Evolutionary conservation across 37 sponge, comb jelly and placozoan species (phyloP), one percentile per base, ranked within the genome.

Genomic region (Chondrosia reniformis): DNA sequence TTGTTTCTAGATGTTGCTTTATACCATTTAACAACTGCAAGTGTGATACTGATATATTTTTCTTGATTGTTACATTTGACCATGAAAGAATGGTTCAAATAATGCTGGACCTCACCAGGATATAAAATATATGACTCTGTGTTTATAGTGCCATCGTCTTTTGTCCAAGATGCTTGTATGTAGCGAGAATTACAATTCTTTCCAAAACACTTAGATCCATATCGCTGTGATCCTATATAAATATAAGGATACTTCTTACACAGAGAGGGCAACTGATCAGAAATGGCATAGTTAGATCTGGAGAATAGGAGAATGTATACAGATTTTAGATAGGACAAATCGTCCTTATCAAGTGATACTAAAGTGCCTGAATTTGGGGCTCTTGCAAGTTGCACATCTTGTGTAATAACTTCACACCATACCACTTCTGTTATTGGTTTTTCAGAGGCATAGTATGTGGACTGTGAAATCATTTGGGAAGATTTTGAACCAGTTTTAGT

Each of bases 91-190:
- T 66, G 37, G 30, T 36, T 37, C 30, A 66, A 66, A 66, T 37
- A 66, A 32, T 66, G 39, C 38, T 36, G 5, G 36, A 66, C 36
- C 39, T 37, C 22, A 32, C 67, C 67, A 36, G 38, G 37, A 31
- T 17, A 40, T 8, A 32, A 9, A 66, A 12, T 36, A 66, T 66
- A 66, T 36, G 67, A 66, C 4, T 66, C 39, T 5, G 17, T 66
- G 67, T 66, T 66, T 22, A 66, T 66, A 8, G 7, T 12, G 17
- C 67, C 67, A 66, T 12, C 38, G 36, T 37, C 36, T 19, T 66
- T 66, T 66, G 67, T 17, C 67, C 67, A 66, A 33, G 67, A 12
- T 66, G 67, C 67, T 66, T 37, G 36, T 33, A 61, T 22, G n/a
- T n/a, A n/a, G n/a, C n/a, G n/a, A n/a, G n/a, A n/a, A 8, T 36